Evolutionary conservation across 2,113 vertebrate species (phyloP).

Genomic region (Pampusana beccarii): DNA sequence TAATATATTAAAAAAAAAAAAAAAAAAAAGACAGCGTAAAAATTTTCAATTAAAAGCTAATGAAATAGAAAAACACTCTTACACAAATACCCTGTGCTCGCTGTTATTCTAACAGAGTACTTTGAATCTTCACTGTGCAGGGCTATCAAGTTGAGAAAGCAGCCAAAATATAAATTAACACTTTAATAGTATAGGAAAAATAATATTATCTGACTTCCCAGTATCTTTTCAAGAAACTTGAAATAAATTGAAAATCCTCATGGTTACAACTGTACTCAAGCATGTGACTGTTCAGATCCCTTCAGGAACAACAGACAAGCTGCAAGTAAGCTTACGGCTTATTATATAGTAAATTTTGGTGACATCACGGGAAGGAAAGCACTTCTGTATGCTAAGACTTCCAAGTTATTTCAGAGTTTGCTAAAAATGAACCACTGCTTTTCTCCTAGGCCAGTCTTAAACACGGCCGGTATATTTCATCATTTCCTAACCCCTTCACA

Average conservation of each 20-base stretch:
- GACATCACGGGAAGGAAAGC: background rate
- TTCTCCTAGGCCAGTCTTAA: background rate
- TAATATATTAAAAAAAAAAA: too few relatives aligned
- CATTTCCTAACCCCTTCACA: background rate
- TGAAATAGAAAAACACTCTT: background rate
- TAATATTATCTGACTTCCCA: background rate
- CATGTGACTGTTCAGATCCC: background rate
- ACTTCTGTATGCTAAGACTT: background rate
- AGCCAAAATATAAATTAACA: background rate
- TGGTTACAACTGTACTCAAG: background rate
- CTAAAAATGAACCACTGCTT: background rate
- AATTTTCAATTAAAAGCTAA: background rate
- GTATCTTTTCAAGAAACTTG: background rate
- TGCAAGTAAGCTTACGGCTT: background rate
- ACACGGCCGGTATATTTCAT: background rate
- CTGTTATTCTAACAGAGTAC: background rate
- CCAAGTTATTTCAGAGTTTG: background rate
- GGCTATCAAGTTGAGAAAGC: background rate
- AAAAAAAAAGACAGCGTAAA: background rate
- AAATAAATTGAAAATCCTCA: background rate
- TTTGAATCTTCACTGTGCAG: background rate
- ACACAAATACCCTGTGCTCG: background rate
- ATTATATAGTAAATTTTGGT: background rate
- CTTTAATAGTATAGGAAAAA: background rate
- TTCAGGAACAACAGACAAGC: background rate